Evolutionary conservation across 2,888 invertebrate species (phyloP).

Genomic region (Eutolmus rufibarbis): DNA sequence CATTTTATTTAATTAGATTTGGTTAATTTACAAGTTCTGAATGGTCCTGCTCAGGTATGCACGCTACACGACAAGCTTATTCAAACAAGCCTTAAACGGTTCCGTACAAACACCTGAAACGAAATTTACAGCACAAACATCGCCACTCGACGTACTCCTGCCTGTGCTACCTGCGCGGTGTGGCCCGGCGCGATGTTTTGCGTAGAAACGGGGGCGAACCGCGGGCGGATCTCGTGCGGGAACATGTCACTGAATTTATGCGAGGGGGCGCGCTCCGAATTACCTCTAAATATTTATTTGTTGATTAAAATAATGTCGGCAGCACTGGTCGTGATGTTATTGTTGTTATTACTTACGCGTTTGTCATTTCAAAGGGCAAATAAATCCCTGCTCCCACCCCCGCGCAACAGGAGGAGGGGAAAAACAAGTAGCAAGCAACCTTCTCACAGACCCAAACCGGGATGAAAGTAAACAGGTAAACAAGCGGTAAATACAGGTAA

Average conservation of each 20-base stretch:
- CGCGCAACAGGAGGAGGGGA: not conserved
- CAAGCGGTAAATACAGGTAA: not conserved
- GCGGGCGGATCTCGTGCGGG: not conserved
- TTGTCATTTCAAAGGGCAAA: slow-evolving; percentile 33
- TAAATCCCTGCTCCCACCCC: not conserved
- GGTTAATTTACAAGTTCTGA: slow-evolving; percentile 41
- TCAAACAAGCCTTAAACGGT: slow-evolving; percentile 25
- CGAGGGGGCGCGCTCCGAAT: not conserved
- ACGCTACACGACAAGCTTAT: slow-evolving; percentile 19
- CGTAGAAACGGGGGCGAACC: not conserved
- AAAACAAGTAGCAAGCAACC: not conserved
- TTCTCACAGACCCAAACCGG: not conserved
- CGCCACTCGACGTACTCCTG: not conserved
- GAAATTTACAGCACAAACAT: slow-evolving; percentile 24
- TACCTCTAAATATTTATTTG: slow-evolving; percentile 42
- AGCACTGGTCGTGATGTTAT: slow-evolving; percentile 17
- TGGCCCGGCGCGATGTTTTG: not conserved
- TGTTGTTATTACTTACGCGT: slow-evolving; percentile 30
- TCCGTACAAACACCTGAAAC: slow-evolving; percentile 11
- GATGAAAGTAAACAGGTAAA: slow-evolving; percentile 14
- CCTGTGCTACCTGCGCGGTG: not conserved
- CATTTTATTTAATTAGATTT: slow-evolving; percentile 42
- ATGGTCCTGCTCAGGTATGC: slow-evolving; percentile 27
- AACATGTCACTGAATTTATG: slow-evolving; percentile 19
- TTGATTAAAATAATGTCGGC: slow-evolving; percentile 44